These are phyloP conservation scores for Idaea aversata DNA, from an alignment of 2,888 invertebrate species.

Conservation along the genomic window DNA sequence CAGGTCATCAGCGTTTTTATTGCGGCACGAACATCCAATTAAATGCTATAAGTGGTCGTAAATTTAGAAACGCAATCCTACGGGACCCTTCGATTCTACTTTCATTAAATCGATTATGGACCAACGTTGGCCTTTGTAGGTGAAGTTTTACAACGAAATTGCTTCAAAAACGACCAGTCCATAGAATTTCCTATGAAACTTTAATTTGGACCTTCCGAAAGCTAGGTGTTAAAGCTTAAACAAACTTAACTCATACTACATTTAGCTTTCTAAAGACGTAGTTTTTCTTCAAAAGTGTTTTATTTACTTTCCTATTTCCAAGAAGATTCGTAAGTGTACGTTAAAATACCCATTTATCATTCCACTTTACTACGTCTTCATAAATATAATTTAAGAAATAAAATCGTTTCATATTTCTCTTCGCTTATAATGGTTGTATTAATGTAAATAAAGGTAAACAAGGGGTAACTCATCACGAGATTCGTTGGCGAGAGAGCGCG, in stretches of 20 bases:
- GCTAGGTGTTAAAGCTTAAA: neutral
- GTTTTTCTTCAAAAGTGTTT: neutral
- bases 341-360: neutral
- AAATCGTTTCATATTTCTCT: constrained; percentile 1
- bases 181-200: neutral
- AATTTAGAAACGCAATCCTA: constrained; percentile 69
- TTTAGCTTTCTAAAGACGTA: neutral
- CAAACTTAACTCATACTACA: neutral
- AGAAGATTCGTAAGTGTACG: neutral
- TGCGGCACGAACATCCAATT: constrained; percentile 71
- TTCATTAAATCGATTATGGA: constrained; percentile 73
- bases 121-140: constrained; percentile 60
- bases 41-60: constrained; percentile 69
- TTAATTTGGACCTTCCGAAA: neutral
- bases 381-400: neutral
- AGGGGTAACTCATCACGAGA: constrained; percentile 27
- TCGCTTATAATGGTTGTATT: constrained; percentile 31
- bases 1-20: constrained; percentile 71
- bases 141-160: constrained; percentile 65
- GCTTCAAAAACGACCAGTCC: constrained; percentile 7
- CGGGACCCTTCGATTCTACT: constrained; percentile 66
- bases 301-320: neutral
- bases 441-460: constrained; percentile 48
- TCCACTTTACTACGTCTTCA: neutral
- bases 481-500: constrained; percentile 44